Conservation (phyloP, 2,888 invertebrate species). For the Trypoxylon attenuatum region DNA sequence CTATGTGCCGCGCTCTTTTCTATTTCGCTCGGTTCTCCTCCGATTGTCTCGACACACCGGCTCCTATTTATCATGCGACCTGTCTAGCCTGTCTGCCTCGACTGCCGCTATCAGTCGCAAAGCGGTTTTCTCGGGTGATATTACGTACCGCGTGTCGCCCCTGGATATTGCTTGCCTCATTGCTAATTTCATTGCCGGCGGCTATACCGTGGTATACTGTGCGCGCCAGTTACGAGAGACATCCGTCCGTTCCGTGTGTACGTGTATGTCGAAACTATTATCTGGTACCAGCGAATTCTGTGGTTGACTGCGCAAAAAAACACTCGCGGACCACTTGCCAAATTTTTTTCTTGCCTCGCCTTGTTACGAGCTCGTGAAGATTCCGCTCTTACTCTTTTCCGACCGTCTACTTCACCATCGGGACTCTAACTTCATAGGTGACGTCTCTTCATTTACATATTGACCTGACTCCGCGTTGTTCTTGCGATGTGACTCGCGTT, state of each 20-base stretch:
- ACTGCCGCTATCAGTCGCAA: neutral
- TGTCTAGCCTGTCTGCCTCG: neutral
- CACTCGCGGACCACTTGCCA: too few relatives aligned
- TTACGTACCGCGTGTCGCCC: neutral
- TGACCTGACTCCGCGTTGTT: too few relatives aligned
- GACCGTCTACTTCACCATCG: too few relatives aligned
- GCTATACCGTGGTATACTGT: neutral
- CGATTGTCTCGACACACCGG: neutral
- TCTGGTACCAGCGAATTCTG: neutral
- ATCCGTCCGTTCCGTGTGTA: neutral
- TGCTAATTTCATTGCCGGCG: neutral
- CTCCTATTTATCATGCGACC: neutral
- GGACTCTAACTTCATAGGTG: too few relatives aligned
- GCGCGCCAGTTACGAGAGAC: too few relatives aligned
- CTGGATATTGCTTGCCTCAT: neutral
- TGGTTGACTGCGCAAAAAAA: neutral
- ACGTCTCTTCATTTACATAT: too few relatives aligned
- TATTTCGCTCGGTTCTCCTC: too few relatives aligned
- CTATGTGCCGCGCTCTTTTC: neutral
- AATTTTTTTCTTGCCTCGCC: too few relatives aligned
- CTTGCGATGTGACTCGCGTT: too few relatives aligned
- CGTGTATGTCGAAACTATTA: neutral
- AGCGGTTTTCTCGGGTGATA: neutral
- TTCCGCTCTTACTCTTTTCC: neutral
- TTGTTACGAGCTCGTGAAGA: neutral